phyloP scores from a whole-genome alignment of 2,797 vertebrate genomes.

The Clangula hyemalis region DNA sequence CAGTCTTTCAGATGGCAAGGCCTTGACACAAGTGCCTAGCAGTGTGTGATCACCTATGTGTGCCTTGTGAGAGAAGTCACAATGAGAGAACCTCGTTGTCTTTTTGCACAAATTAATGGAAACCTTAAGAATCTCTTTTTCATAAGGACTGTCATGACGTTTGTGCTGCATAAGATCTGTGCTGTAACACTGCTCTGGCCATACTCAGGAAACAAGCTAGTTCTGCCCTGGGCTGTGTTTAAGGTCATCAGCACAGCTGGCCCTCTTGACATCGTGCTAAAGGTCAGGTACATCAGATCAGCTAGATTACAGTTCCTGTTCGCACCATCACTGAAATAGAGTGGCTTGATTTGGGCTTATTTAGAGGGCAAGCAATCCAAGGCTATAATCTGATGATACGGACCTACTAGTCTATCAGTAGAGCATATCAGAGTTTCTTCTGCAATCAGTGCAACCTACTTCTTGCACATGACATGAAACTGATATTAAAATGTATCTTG shows the following conservation, averaged over 20 bases:
- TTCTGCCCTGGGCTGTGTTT: not conserved
- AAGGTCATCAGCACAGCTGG: not conserved
- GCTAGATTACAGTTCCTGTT: not conserved
- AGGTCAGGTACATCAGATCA: not conserved
- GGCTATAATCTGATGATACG: too few species aligned
- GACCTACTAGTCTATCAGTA: not conserved
- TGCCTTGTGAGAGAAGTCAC: not conserved
- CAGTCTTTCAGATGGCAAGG: not conserved
- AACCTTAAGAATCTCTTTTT: fast-evolving
- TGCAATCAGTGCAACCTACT: not conserved
- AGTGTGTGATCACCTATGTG: fast-evolving
- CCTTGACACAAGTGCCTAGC: not conserved
- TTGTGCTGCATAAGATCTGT: not conserved
- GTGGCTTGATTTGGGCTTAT: not conserved
- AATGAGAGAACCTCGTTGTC: not conserved
- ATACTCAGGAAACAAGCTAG: not conserved
- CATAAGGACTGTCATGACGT: not conserved
- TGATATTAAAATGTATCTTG: not conserved
- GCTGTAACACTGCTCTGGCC: not conserved
- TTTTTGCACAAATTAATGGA: not conserved
- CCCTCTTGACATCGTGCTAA: not conserved
- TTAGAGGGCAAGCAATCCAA: not conserved
- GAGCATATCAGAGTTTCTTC: not conserved
- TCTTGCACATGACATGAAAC: not conserved
- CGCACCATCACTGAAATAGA: not conserved